Evolutionary conservation across 2,113 vertebrate species (phyloP).

Genomic region (Upupa epops): DNA sequence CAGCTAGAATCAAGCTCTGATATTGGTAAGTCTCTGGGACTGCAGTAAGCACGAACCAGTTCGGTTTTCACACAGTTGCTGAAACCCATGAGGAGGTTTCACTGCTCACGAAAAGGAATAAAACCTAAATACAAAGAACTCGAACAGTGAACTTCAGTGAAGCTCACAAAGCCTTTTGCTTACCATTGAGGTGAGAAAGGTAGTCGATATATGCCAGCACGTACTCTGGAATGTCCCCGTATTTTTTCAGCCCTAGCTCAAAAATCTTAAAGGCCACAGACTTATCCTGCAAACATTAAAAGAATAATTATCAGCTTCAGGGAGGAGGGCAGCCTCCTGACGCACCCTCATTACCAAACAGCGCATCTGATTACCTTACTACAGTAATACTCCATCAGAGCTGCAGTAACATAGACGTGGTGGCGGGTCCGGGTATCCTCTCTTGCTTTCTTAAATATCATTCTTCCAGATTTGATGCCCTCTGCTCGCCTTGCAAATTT

Average conservation of each 20-base stretch:
- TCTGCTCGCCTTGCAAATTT: constrained; percentile 98
- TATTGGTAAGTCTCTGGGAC: neutral
- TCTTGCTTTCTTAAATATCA: constrained; percentile 98
- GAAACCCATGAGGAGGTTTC: neutral
- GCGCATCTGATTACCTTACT: constrained; percentile 85
- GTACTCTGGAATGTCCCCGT: constrained; percentile 98
- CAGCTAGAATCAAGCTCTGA: neutral
- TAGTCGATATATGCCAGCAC: constrained; percentile 99
- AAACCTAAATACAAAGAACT: neutral
- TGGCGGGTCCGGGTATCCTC: constrained; percentile 94
- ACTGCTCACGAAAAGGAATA: neutral
- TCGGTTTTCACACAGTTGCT: neutral
- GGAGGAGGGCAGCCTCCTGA: neutral
- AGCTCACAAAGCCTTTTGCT: constrained; percentile 46
- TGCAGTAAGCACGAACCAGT: neutral
- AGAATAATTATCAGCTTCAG: neutral
- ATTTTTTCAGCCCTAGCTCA: constrained; percentile 98
- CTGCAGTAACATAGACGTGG: constrained; percentile 96
- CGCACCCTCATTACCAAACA: neutral
- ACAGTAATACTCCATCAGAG: constrained; percentile 99
- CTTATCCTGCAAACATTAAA: constrained; percentile 85
- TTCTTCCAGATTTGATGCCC: constrained; percentile 95
- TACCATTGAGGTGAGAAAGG: constrained; percentile 98
- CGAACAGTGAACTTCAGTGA: neutral
- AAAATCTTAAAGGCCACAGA: constrained; percentile 99